A percentile compares a stretch with the other conserved stretches of the same genome.
Evolutionary conservation across 1,140 invertebrate genomes (phyloP).

Genomic region (Globodera ellingtonae): DNA sequence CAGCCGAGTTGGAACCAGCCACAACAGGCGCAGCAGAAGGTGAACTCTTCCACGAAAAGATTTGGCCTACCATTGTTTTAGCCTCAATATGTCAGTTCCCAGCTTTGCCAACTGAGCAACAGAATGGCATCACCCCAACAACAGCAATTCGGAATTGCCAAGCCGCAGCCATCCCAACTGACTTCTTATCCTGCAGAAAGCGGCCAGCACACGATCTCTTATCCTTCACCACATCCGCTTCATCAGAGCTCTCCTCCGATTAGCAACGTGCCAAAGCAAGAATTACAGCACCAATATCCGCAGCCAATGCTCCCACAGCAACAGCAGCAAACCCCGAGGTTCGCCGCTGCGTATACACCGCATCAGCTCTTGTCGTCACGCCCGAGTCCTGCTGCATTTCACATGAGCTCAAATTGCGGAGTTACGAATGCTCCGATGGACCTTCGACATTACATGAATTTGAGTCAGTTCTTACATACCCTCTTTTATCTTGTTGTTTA

Average conservation of each 20-base stretch:
- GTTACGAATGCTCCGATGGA: not conserved
- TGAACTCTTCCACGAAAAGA: not conserved
- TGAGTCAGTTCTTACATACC: too few relatives aligned
- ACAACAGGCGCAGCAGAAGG: not conserved
- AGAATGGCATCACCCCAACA: not conserved
- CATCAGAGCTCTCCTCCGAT: not conserved
- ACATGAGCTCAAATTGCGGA: not conserved
- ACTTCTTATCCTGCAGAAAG: not conserved
- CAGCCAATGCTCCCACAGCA: not conserved
- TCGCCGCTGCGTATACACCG: not conserved
- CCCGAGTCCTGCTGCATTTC: not conserved
- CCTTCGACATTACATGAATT: not conserved
- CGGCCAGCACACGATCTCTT: not conserved
- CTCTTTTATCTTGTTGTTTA: too few relatives aligned
- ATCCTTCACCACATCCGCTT: not conserved
- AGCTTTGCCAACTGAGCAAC: not conserved
- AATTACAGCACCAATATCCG: not conserved
- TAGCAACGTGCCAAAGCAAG: not conserved
- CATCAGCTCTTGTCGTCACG: not conserved
- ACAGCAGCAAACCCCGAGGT: not conserved
- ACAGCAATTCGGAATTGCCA: not conserved
- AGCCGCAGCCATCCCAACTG: not conserved
- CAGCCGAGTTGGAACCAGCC: not conserved
- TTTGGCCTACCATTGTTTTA: not conserved
- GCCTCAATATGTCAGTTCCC: constrained; percentile 1